phyloP scores from a whole-genome alignment of 23 tunicate genomes.

The Phallusia fumigata region DNA sequence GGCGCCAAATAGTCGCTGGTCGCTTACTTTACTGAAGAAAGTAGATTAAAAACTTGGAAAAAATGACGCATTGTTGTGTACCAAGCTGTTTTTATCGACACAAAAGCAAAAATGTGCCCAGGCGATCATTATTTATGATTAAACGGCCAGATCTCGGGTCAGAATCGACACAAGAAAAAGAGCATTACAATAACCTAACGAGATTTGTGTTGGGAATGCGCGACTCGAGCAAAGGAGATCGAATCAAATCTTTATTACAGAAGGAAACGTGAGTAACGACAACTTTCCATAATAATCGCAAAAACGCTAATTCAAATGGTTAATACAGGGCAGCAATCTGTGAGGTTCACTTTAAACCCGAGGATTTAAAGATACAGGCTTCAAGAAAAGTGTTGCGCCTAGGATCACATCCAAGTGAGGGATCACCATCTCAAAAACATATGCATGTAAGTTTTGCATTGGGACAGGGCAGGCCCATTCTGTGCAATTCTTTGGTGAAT shows the following conservation, averaged over 20 bases:
- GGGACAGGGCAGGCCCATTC: no score
- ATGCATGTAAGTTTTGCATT: no score
- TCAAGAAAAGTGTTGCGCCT: not conserved
- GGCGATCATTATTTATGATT: no score
- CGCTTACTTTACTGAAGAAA: no score
- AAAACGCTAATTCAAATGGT: not conserved
- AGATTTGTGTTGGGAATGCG: not conserved
- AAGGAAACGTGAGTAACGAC: not conserved
- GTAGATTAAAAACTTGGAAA: no score
- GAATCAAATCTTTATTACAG: not conserved
- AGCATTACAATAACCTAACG: not conserved
- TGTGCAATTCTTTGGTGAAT: no score
- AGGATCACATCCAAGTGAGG: not conserved
- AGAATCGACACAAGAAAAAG: not conserved
- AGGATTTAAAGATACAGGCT: not conserved
- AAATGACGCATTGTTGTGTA: no score
- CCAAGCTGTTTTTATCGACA: no score
- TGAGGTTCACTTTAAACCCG: not conserved
- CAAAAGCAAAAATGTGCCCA: no score
- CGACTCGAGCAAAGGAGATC: not conserved
- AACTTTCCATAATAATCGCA: not conserved
- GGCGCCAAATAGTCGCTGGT: no score
- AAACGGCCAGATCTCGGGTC: no score
- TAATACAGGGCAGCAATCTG: not conserved
- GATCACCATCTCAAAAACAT: not conserved